Conservation (phyloP, 1,140 invertebrate genomes). For the Papilio xuthus region DNA sequence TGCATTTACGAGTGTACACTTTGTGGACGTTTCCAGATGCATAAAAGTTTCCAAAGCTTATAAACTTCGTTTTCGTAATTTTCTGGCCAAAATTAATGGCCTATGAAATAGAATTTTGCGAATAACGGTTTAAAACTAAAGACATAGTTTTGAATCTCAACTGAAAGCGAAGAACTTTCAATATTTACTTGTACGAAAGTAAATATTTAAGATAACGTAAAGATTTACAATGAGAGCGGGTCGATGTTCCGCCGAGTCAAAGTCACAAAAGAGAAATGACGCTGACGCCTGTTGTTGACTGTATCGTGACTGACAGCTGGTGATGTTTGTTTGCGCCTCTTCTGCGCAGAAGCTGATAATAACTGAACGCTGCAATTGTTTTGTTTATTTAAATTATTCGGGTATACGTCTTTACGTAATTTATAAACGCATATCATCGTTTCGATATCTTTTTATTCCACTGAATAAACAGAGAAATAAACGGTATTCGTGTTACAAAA, state of each 20-base stretch:
- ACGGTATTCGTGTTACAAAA: background rate
- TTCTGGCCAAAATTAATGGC: background rate
- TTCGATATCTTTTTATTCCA: background rate
- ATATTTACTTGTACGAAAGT: background rate
- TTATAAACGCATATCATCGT: background rate
- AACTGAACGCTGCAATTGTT: background rate
- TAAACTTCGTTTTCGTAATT: background rate
- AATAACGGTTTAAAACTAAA: background rate
- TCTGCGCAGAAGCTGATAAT: background rate
- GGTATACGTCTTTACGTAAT: background rate
- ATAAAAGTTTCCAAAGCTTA: background rate
- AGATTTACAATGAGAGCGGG: background rate
- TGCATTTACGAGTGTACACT: background rate
- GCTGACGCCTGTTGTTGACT: background rate
- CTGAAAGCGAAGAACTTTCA: background rate
- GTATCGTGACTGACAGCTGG: background rate
- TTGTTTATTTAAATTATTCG: background rate
- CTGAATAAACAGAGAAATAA: background rate
- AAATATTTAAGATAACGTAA: slow-evolving; percentile 12
- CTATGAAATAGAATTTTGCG: background rate
- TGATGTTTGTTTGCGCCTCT: background rate
- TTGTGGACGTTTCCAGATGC: background rate
- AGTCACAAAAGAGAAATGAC: background rate
- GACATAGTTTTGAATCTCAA: background rate
- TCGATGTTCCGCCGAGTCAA: background rate